phyloP scores from a whole-genome alignment of 2,113 vertebrate genomes.

The Carlito syrichta region DNA sequence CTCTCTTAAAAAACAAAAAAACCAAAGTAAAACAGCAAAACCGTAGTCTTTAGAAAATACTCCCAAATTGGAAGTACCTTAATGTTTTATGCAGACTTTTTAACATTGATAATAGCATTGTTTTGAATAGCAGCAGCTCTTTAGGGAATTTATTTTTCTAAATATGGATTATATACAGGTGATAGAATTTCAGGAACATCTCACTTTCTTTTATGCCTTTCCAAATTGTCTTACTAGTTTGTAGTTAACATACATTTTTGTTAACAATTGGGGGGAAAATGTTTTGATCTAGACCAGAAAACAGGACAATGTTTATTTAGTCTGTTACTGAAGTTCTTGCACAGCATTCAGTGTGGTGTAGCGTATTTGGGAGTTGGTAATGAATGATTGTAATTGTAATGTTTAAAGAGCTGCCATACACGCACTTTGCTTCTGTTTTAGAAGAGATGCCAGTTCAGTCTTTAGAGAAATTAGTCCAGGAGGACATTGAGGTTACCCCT shows the following conservation, averaged over 20 bases:
- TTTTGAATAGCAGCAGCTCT: neutral
- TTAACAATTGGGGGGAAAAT: neutral
- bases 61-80: neutral
- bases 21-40: no score
- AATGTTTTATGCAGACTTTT: neutral
- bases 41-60: neutral
- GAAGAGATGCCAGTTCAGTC: neutral
- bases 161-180: neutral
- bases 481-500: neutral
- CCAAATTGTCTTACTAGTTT: neutral
- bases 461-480: neutral
- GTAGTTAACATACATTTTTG: neutral
- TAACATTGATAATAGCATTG: neutral
- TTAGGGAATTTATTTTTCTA: neutral
- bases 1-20: no score
- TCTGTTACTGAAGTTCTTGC: neutral
- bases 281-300: neutral
- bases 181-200: neutral
- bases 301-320: neutral
- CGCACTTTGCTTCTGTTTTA: neutral
- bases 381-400: neutral
- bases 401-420: neutral
- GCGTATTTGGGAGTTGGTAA: neutral
- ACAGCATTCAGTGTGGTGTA: neutral
- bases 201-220: constrained; percentile 3